Evolutionary conservation across 2,888 invertebrate genomes (phyloP), one percentile per base, ranked within the genome.

Genomic region (Drosophila meridiana): DNA sequence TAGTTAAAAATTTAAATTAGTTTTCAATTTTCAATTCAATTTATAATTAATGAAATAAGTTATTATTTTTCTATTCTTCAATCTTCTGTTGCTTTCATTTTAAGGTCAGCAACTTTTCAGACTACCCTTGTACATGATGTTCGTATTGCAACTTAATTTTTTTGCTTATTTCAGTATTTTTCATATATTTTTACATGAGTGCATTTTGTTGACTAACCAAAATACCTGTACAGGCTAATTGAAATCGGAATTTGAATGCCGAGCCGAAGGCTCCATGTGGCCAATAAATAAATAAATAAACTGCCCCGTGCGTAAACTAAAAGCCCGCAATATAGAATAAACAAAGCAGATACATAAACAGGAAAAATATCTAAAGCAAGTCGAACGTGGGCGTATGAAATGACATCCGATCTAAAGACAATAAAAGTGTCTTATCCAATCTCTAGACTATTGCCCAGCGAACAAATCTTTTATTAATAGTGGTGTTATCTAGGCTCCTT

Each of bases 271-370:
- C 20, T 73, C n/a, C 52, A 48, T 50, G 57, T 58, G 48, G 52
- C 13, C 45, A 42, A 60, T 56, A 43, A 32, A 53, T 63, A 86
- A 88, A 83, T 78, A 88, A 87, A 87, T 70, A 83, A 50, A 40
- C 9, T 43, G 38, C 14, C 8, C 20, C 56, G 34, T 32, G n/a
- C n/a, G 42, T 50, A 60, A 52, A 59, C 61, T 50, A 43, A 62
- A 26, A 63, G 40, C 26, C 48, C 32, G 47, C 30, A 58, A 55
- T 63, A 42, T 14, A n/a, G 50, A 58, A 62, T 50, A 62, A 71
- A 61, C 45, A 38, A 48, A 60, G 7, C 42, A 61, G 36, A 67
- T 75, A 63, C 59, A 43, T 48, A 28, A 53, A 65, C 50, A 65
- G 69, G 40, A 50, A 42, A 47, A 74, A 28, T 11, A 32, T 28